Base-by-base conservation (phyloP, 1,140 invertebrate genomes). In the Wasmannia auropunctata region DNA sequence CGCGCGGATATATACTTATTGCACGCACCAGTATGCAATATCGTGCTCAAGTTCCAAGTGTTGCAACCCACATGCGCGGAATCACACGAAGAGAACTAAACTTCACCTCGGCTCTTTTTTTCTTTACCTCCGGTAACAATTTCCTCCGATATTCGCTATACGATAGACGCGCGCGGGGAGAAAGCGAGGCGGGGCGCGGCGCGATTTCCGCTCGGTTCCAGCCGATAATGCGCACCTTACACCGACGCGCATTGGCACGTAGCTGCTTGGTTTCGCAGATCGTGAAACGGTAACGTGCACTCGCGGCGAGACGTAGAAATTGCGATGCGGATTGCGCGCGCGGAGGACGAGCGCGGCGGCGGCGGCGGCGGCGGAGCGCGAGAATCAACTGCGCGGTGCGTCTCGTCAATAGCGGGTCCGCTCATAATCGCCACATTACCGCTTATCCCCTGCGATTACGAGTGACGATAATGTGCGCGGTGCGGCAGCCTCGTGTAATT, bases 371-470 rank as follows among this genome's bases (percentile, higher is more conserved):
- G n/a, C 67, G 28, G 70, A 46, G 19, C 11, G 25, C 46, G 34
- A 51, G 63, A 79, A 88, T 87, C 65, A 34, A 34, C 11, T n/a
- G 58, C 37, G 54, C 22, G 49, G 28, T 76, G 72, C 43, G 72
- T 72, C 72, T 85, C 58, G 70, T 89, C 88, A 81, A 86, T 89
- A 56, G 67, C 63, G 60, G 5, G 28, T n/a, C 49, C 6, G 25
- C 40, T 63, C 43, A 84, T 76, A 86, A 83, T 89, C 74, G 86
- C 88, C 54, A n/a, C n/a, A 83, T 89, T 89, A 86, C 40, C 49
- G 56, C 37, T 63, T 54, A 88, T 51, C 79, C 60, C 34, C 5
- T n/a, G 87, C 58, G 80, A 89, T 89, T 89, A 89, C 77, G 69
- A 72, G 84, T 67, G 76, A 89, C 76, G 88, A 89, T 89, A 86